phyloP scores from a whole-genome alignment of 2,113 vertebrate species.

The Nerophis ophidion region DNA sequence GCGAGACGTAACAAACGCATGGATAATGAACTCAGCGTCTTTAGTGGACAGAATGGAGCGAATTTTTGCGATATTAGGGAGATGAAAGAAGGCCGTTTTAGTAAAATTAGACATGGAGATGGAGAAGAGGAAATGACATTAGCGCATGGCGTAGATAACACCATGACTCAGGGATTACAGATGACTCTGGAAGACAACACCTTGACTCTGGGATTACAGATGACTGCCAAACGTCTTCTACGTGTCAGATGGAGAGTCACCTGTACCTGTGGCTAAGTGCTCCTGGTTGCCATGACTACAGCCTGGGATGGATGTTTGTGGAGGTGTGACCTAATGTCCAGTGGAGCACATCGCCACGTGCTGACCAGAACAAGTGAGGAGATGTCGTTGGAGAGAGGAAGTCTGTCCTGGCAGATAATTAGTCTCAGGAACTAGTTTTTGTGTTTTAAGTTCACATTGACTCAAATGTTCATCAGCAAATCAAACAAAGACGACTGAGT shows the following conservation, averaged over 20 bases:
- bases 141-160: conserved; percentile 21
- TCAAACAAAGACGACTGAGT: not conserved
- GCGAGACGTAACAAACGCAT: too few species aligned
- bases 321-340: not conserved
- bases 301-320: not conserved
- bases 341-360: not conserved
- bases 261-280: conserved; percentile 14
- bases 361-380: not conserved
- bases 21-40: too few species aligned
- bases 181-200: conserved; percentile 23
- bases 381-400: not conserved
- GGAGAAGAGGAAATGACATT: conserved; percentile 41
- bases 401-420: not conserved
- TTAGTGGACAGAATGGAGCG: too few species aligned
- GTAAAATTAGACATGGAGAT: conserved; percentile 48
- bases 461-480: conserved; percentile 3
- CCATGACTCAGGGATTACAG: conserved; percentile 32
- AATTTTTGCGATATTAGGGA: too few species aligned
- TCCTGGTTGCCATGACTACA: not conserved
- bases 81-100: too few species aligned
- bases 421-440: too few species aligned
- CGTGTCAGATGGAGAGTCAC: conserved; percentile 23
- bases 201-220: conserved; percentile 10
- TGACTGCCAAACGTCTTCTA: conserved; percentile 40
- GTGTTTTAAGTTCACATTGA: too few species aligned